These are phyloP conservation scores for Masticophis lateralis DNA, from an alignment of 2,797 vertebrate species.

Conservation along the genomic window DNA sequence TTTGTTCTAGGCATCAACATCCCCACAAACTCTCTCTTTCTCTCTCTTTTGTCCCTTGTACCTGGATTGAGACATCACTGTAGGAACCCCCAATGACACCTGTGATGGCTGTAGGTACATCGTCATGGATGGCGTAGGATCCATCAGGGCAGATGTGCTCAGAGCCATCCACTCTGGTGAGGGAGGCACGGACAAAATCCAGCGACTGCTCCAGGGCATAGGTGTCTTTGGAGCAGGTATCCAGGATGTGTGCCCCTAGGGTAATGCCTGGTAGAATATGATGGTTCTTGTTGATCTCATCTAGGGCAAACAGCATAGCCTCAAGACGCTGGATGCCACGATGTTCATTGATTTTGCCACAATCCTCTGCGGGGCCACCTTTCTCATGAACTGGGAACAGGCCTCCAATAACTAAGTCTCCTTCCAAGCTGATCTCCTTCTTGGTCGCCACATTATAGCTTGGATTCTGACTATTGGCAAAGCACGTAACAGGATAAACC, in stretches of 20 bases:
- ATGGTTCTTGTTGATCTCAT: constrained; percentile 89
- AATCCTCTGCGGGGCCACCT: constrained; percentile 86
- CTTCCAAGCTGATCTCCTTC: constrained; percentile 88
- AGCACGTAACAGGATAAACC: constrained; percentile 68
- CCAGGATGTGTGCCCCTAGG: constrained; percentile 92
- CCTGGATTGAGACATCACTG: constrained; percentile 98
- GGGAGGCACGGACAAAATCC: constrained; percentile 92
- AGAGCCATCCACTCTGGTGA: constrained; percentile 89
- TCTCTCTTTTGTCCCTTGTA: constrained; percentile 54
- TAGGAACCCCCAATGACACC: constrained; percentile 97
- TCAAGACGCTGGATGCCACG: constrained; percentile 95
- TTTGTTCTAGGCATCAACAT: not conserved
- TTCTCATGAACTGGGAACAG: constrained; percentile 96
- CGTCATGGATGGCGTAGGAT: constrained; percentile 89
- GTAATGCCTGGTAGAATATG: constrained; percentile 87
- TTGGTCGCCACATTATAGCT: constrained; percentile 74
- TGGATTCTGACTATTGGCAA: constrained; percentile 71
- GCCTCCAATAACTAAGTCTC: constrained; percentile 93
- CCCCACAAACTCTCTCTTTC: not conserved
- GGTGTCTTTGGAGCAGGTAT: constrained; percentile 98
- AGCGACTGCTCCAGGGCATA: constrained; percentile 95
- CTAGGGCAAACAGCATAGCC: constrained; percentile 95
- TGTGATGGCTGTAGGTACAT: constrained; percentile 88
- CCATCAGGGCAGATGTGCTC: constrained; percentile 96
- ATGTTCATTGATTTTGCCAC: constrained; percentile 91